phyloP scores from a whole-genome alignment of 1,140 invertebrate species.

The Uloborus diversus region DNA sequence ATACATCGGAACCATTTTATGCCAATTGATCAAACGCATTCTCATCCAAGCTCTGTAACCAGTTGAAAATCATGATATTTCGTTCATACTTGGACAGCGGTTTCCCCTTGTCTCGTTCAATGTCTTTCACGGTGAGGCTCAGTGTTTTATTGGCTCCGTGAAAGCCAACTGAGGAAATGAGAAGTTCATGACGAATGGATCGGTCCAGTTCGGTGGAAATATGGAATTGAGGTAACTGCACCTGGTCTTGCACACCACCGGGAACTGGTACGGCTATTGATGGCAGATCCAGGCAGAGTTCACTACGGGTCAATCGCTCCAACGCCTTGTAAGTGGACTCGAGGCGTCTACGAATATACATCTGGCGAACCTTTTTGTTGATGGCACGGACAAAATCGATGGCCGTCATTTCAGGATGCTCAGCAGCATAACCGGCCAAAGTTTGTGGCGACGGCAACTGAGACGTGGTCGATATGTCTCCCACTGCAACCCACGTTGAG shows the following conservation, averaged over 20 bases:
- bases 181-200: constrained; percentile 31
- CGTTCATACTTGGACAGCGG: constrained; percentile 86
- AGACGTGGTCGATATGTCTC: constrained; percentile 75
- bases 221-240: constrained; percentile 46
- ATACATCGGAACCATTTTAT: too few species aligned
- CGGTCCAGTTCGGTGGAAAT: constrained; percentile 36
- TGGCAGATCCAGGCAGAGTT: constrained; percentile 70
- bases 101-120: constrained; percentile 82
- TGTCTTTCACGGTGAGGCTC: constrained; percentile 76
- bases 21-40: constrained; percentile 66
- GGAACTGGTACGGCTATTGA: constrained; percentile 48
- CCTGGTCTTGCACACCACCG: not conserved
- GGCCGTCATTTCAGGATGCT: constrained; percentile 70
- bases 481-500: constrained; percentile 86
- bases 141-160: constrained; percentile 52
- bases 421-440: constrained; percentile 45
- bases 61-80: constrained; percentile 93
- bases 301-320: constrained; percentile 81
- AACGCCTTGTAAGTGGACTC: constrained; percentile 83
- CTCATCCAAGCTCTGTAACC: constrained; percentile 85
- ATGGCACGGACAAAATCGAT: constrained; percentile 80
- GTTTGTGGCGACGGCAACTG: constrained; percentile 78
- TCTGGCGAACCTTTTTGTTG: constrained; percentile 82
- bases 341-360: constrained; percentile 77
- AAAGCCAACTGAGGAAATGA: constrained; percentile 47